Base-by-base conservation (phyloP, 23 tunicate genomes). In the Pegea sp. region DNA sequence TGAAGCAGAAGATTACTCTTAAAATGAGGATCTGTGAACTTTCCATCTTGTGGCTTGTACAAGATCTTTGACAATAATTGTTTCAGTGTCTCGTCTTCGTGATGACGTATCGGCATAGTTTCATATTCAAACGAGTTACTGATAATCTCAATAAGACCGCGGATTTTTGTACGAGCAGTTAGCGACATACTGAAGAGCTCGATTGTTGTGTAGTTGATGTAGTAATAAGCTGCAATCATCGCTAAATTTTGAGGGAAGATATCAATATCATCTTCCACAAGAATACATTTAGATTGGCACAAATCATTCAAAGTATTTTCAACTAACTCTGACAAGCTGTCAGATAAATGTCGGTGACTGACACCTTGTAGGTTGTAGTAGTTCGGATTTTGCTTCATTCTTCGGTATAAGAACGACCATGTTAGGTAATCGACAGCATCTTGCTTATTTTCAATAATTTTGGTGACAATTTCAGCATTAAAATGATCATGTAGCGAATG, bases 391-490 rank as follows among this genome's bases (percentile, higher is more conserved):
- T 89, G 98, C 29, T 74, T 89, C 98, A 89, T 89, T 54, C 98
- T 49, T 33, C 98, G 30, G 70, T 89, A 89, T 48, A 89, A 57
- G 58, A 77, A 89, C 13, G 98, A 77, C 98, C 98, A 89, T 18
- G 98, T 89, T 52, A 89, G 62, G 53, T 89, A 89, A 52, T 89
- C 98, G 11, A 89, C 98, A 29, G 98, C 98, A 78, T 89, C 98
- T 54, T 89, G 98, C 72, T 89, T 89, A 48, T 89, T 89, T 44
- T 89, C 98, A 62, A 89, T 89, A 56, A 87, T 89, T 30, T 89
- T 89, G 52, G 98, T 89, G 23, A 89, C 98, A 58, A 89, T 77
- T 65, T 89, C 98, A 50, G 98, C 98, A 62, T 89, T 89, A 52
- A 89, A 89, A 57, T 89, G 98, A 56, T 89, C 98, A 58, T 89